Conservation (phyloP, 2,113 vertebrate species). For the Grus americana region DNA sequence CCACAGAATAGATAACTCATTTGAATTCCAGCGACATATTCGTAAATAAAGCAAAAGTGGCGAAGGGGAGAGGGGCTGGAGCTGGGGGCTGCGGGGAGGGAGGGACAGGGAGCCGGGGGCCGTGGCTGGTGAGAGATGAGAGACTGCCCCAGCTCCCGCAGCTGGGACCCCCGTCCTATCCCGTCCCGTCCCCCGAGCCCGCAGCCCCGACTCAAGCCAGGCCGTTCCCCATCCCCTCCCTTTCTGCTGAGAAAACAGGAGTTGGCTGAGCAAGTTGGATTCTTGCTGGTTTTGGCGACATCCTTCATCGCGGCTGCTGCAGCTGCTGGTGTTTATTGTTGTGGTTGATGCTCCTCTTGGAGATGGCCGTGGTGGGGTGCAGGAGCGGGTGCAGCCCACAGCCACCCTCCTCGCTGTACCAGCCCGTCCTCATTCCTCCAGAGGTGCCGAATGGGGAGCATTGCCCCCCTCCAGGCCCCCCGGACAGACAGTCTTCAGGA, state of each 20-base stretch:
- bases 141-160: background rate
- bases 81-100: background rate
- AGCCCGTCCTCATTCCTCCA: background rate
- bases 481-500: background rate
- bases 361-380: background rate
- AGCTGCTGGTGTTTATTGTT: constrained; percentile 70
- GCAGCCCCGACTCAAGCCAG: background rate
- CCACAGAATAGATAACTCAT: constrained; percentile 86
- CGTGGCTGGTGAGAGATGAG: background rate
- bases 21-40: constrained; percentile 81
- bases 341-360: constrained; percentile 44
- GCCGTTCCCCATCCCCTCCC: background rate
- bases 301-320: constrained; percentile 8
- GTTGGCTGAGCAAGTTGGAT: constrained; percentile 51
- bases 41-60: constrained; percentile 82
- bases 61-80: constrained; percentile 58
- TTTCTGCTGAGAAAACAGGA: constrained; percentile 33
- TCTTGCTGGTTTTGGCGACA: constrained; percentile 11
- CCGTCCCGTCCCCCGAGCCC: accelerated
- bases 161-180: background rate
- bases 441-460: background rate
- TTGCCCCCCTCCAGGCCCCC: background rate
- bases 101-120: background rate
- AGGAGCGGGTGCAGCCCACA: background rate
- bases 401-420: background rate